Conservation (phyloP, 2,113 vertebrate genomes). For the Macquaria australasica region DNA sequence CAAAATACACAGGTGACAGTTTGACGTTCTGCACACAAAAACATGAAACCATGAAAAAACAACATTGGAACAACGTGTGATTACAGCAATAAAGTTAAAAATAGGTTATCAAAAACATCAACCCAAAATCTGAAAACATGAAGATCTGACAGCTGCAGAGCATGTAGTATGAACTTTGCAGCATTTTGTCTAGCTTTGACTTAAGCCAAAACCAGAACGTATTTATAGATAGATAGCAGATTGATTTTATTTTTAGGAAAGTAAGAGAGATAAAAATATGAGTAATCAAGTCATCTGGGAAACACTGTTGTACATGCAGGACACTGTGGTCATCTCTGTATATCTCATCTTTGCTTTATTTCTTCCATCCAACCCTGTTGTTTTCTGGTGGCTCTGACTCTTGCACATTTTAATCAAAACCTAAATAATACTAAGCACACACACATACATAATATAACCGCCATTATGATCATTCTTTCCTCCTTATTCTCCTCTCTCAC, state of each 20-base stretch:
- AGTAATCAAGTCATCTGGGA: not conserved
- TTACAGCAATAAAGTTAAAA: not conserved
- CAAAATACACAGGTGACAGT: not conserved
- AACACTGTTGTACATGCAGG: not conserved
- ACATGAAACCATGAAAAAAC: not conserved
- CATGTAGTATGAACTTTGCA: not conserved
- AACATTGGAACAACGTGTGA: not conserved
- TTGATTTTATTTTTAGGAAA: not conserved
- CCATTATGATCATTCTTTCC: slow-evolving; percentile 9
- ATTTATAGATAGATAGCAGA: not conserved
- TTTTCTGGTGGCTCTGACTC: slow-evolving; percentile 17
- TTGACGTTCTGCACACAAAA: slow-evolving; percentile 15
- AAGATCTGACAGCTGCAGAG: not conserved
- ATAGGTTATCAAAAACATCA: slow-evolving; percentile 3
- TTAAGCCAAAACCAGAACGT: not conserved
- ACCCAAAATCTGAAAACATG: not conserved
- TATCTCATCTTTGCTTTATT: slow-evolving; percentile 20
- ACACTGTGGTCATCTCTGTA: not conserved
- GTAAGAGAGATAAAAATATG: not conserved
- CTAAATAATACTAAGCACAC: slow-evolving; percentile 9
- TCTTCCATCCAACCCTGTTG: not conserved
- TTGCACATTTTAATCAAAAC: slow-evolving; percentile 50
- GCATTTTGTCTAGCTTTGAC: not conserved
- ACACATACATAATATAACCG: not conserved
- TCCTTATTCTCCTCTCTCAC: slow-evolving; percentile 4